Evolutionary conservation across 1,140 invertebrate genomes (phyloP).

Genomic region (Brachionus manjavacas): DNA sequence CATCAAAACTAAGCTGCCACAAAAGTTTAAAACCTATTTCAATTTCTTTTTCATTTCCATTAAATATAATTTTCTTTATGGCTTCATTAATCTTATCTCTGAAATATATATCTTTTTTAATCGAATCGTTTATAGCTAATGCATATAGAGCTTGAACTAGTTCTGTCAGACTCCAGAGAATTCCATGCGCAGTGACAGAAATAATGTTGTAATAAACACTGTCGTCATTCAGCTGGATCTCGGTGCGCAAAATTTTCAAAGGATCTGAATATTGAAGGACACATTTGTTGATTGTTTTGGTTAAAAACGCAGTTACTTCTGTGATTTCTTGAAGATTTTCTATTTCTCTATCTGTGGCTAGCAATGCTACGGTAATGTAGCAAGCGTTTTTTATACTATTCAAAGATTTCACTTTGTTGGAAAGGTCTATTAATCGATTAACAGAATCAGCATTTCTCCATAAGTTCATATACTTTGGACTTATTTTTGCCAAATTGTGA

Average conservation of each 20-base stretch:
- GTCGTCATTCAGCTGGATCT: not conserved
- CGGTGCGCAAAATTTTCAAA: not conserved
- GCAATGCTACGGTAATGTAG: not conserved
- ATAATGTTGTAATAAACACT: not conserved
- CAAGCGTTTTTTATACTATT: not conserved
- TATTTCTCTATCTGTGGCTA: not conserved
- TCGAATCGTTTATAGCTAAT: not conserved
- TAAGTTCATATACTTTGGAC: not conserved
- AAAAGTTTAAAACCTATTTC: not conserved
- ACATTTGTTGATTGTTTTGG: not conserved
- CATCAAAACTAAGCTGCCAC: not conserved
- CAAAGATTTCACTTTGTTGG: not conserved
- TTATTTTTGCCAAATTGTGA: not conserved
- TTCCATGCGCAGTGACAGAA: not conserved
- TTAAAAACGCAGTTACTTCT: not conserved
- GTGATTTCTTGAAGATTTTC: not conserved
- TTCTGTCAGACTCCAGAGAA: not conserved
- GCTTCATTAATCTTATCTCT: not conserved
- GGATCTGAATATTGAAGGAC: not conserved
- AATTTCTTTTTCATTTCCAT: not conserved
- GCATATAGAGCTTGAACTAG: not conserved
- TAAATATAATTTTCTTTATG: not conserved
- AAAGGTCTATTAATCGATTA: not conserved
- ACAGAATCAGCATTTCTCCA: not conserved
- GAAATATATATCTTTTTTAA: conserved; percentile 10